Evolutionary conservation across 2,797 vertebrate species (phyloP).

Genomic region (Lophius americanus): DNA sequence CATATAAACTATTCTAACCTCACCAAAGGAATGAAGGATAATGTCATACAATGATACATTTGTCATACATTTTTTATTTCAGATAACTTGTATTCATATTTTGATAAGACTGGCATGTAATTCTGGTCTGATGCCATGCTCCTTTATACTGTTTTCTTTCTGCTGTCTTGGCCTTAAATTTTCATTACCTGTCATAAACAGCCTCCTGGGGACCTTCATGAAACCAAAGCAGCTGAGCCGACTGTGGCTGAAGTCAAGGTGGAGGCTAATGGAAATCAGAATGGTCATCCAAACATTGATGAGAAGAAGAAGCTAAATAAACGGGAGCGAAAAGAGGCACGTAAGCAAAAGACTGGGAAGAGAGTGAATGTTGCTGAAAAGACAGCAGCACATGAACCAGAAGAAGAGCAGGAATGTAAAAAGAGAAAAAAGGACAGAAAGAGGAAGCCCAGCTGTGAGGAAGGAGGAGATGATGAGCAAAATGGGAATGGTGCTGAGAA

Average conservation of each 20-base stretch:
- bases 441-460: conserved; percentile 53
- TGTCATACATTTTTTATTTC: too few relatives aligned
- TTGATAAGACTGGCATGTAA: not conserved
- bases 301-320: conserved; percentile 81
- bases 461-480: conserved; percentile 34
- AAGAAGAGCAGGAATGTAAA: conserved; percentile 23
- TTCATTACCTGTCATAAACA: conserved; percentile 8
- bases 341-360: conserved; percentile 59
- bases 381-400: conserved; percentile 33
- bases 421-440: conserved; percentile 64
- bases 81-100: too few relatives aligned
- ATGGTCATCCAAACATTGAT: conserved; percentile 23
- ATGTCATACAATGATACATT: too few relatives aligned
- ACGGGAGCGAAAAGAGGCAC: conserved; percentile 76
- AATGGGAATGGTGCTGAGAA: conserved; percentile 18
- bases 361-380: conserved; percentile 20
- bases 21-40: too few relatives aligned
- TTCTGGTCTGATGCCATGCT: not conserved
- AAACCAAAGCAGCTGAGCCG: conserved; percentile 18
- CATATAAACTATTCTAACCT: too few relatives aligned
- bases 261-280: conserved; percentile 31
- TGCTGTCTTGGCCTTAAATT: not conserved
- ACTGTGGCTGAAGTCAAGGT: conserved; percentile 13
- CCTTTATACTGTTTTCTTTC: not conserved
- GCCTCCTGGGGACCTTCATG: conserved; percentile 30